Percentiles rank a stretch among this genome's conserved stretches.
Conservation (phyloP, 2,797 vertebrate genomes). For the Lutjanus campechanus region DNA sequence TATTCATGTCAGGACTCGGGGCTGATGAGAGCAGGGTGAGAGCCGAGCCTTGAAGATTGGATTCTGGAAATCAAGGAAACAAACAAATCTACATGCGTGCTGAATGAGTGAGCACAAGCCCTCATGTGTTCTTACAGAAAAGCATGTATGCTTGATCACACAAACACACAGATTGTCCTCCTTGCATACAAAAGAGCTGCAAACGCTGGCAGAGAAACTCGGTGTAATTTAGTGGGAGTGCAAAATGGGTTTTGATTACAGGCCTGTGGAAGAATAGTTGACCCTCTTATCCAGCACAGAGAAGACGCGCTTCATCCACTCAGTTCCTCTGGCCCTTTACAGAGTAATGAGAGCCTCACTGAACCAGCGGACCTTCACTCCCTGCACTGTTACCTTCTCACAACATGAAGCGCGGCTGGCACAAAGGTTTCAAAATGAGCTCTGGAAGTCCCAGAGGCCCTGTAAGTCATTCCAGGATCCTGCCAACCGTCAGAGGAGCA, state of each 20-base stretch:
- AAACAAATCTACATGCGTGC: conserved; percentile 47
- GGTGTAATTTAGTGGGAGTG: conserved; percentile 66
- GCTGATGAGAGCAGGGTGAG: conserved; percentile 37
- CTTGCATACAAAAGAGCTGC: conserved; percentile 41
- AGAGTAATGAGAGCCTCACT: conserved; percentile 72
- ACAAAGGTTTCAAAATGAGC: conserved; percentile 66
- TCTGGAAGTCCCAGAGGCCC: conserved; percentile 58
- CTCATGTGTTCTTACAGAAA: conserved; percentile 16
- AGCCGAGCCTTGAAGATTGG: conserved; percentile 47
- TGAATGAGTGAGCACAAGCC: neutral
- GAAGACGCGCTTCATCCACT: conserved; percentile 52
- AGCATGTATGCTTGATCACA: conserved; percentile 3
- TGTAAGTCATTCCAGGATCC: conserved; percentile 53
- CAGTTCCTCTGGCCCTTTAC: conserved; percentile 56
- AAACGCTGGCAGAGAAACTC: conserved; percentile 35
- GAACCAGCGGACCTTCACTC: conserved; percentile 62
- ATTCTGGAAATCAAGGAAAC: conserved; percentile 49
- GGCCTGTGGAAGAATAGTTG: conserved; percentile 59
- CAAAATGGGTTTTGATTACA: conserved; percentile 72
- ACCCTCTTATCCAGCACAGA: conserved; percentile 58
- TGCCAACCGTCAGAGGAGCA: conserved; percentile 37
- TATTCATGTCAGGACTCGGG: conserved; percentile 54
- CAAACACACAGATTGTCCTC: conserved; percentile 6
- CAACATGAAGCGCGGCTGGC: conserved; percentile 62
- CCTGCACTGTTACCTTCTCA: conserved; percentile 65